Conservation (phyloP, 2,113 vertebrate genomes). For the Miniopterus natalensis region DNA sequence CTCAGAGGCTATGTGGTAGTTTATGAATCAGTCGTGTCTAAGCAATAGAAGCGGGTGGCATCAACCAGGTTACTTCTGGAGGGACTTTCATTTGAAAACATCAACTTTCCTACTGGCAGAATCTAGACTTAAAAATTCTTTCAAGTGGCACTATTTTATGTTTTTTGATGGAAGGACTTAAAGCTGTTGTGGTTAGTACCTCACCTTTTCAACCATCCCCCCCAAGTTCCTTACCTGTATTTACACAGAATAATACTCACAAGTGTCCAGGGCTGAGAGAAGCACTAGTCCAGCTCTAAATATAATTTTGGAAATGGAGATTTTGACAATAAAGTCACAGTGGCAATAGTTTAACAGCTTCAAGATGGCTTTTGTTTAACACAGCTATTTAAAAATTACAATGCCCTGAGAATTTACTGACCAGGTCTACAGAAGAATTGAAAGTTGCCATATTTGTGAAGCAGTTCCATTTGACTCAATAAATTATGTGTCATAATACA, state of each 20-base stretch:
- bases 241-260: neutral
- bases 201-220: neutral
- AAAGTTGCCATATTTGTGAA: slow-evolving; percentile 2
- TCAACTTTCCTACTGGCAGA: slow-evolving; percentile 2
- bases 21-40: neutral
- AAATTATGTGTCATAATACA: neutral
- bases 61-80: neutral
- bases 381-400: slow-evolving; percentile 35
- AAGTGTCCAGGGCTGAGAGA: neutral
- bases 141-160: slow-evolving; percentile 3
- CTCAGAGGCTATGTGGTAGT: neutral
- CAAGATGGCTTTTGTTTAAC: neutral
- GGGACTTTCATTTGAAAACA: neutral
- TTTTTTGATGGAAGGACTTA: neutral
- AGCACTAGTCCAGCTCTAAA: neutral
- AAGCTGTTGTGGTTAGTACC: neutral
- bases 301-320: slow-evolving; percentile 32
- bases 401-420: neutral
- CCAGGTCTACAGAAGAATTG: neutral
- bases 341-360: neutral
- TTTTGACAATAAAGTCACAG: slow-evolving; percentile 39
- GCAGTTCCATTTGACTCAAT: neutral
- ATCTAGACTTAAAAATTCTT: neutral
- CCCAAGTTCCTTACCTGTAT: neutral
- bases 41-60: neutral